phyloP scores from a whole-genome alignment of 1,140 invertebrate species.

The Drosophila insularis region DNA sequence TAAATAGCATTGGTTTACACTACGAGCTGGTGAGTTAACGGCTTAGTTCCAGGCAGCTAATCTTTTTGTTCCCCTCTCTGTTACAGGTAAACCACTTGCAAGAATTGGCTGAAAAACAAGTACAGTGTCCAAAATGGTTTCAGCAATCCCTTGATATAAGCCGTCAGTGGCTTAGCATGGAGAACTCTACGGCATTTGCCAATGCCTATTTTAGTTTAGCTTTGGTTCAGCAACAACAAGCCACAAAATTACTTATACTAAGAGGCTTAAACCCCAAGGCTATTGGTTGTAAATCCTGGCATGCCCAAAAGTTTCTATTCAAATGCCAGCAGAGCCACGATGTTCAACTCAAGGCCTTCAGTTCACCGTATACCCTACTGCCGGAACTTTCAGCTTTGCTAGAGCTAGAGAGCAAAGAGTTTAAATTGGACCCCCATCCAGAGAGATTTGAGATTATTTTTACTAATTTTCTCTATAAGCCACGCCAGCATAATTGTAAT shows the following conservation, averaged over 20 bases:
- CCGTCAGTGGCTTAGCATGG: conserved; percentile 3
- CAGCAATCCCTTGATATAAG: neutral
- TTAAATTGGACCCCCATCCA: neutral
- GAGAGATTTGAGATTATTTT: neutral
- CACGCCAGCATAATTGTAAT: conserved; percentile 6
- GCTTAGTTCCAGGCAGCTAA: too few species aligned
- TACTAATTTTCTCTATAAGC: neutral
- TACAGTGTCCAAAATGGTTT: conserved; percentile 29
- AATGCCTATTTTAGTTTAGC: conserved; percentile 41
- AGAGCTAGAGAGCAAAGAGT: neutral
- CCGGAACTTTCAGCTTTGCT: conserved; percentile 10
- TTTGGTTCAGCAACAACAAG: neutral
- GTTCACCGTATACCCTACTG: conserved; percentile 1
- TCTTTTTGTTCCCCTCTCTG: neutral
- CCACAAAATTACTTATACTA: conserved; percentile 31
- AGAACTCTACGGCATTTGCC: conserved; percentile 17
- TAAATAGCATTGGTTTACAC: conserved; percentile 36
- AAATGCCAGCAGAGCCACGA: conserved; percentile 22
- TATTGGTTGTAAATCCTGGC: conserved; percentile 24
- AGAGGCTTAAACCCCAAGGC: conserved; percentile 5
- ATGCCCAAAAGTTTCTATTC: conserved; percentile 44
- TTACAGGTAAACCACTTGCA: conserved; percentile 42
- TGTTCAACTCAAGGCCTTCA: conserved; percentile 36
- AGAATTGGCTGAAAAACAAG: conserved; percentile 10
- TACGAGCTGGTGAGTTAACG: conserved; percentile 53